Evolutionary conservation across 2,113 vertebrate species (phyloP).

Genomic region (Corythornis vintsioides): DNA sequence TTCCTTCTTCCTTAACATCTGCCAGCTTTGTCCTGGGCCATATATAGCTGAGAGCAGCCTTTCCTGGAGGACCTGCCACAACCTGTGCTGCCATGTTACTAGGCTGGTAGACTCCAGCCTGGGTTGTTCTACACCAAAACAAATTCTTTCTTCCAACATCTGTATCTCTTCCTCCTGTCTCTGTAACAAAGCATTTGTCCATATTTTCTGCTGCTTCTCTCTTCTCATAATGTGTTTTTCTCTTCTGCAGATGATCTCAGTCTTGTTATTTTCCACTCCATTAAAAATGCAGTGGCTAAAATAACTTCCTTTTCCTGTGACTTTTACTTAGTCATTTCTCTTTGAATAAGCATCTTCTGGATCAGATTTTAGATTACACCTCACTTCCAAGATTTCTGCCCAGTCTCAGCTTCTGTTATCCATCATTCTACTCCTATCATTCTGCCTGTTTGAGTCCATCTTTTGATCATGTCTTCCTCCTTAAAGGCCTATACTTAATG

Average conservation of each 20-base stretch:
- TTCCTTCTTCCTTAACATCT: neutral
- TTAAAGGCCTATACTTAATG: neutral
- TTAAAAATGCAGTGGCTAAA: neutral
- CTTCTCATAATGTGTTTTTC: neutral
- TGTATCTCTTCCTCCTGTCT: neutral
- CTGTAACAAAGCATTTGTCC: neutral
- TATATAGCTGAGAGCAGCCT: neutral
- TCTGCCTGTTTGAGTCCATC: neutral
- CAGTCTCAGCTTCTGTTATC: neutral
- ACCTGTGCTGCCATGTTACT: fast-evolving
- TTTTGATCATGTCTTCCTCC: neutral
- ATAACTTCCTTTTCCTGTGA: neutral
- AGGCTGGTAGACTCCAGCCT: neutral
- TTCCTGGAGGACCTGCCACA: neutral
- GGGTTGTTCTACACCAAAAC: neutral
- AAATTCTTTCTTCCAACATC: neutral
- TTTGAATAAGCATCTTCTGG: neutral
- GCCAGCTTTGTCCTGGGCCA: neutral
- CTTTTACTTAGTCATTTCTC: neutral
- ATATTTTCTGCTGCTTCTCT: neutral
- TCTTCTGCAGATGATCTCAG: neutral
- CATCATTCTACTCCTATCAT: neutral
- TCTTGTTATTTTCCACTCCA: neutral
- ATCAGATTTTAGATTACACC: neutral
- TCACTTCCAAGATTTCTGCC: neutral